Percentiles rank a stretch among this genome's conserved stretches.
Conservation (phyloP, 2,113 vertebrate species). For the Anseranas semipalmata region DNA sequence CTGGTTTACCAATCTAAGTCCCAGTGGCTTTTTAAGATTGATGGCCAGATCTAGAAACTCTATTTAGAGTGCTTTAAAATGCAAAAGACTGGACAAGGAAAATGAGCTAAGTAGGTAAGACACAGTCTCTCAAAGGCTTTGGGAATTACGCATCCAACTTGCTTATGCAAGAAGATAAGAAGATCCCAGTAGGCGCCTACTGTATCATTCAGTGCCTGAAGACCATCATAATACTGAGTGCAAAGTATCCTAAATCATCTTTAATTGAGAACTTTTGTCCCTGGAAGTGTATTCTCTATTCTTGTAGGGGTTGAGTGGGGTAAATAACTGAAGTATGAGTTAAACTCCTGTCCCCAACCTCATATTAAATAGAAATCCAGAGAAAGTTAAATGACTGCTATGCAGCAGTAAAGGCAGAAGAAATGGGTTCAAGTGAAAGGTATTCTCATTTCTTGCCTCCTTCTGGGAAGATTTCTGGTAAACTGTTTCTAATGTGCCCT, state of each 20-base stretch:
- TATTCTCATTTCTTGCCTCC: neutral
- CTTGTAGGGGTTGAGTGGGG: neutral
- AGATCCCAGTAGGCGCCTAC: neutral
- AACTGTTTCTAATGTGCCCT: constrained; percentile 1
- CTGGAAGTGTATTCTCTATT: neutral
- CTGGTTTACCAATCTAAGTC: neutral
- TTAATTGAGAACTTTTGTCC: neutral
- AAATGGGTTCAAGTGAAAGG: neutral
- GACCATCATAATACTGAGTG: neutral
- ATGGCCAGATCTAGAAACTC: neutral
- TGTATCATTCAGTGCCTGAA: neutral
- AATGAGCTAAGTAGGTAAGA: neutral
- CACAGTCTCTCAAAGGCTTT: neutral
- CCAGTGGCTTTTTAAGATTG: neutral
- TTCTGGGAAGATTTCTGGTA: neutral
- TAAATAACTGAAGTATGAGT: neutral
- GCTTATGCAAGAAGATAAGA: neutral
- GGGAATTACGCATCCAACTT: neutral
- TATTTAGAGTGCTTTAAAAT: neutral
- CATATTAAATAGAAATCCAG: neutral
- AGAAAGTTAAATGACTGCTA: neutral
- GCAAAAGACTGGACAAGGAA: neutral
- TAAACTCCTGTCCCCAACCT: neutral
- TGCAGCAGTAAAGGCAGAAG: neutral
- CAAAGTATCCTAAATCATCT: neutral